Evolutionary conservation across 1,140 invertebrate genomes (phyloP), one percentile per base, ranked within the genome.

Genomic region (Papilio helenus): DNA sequence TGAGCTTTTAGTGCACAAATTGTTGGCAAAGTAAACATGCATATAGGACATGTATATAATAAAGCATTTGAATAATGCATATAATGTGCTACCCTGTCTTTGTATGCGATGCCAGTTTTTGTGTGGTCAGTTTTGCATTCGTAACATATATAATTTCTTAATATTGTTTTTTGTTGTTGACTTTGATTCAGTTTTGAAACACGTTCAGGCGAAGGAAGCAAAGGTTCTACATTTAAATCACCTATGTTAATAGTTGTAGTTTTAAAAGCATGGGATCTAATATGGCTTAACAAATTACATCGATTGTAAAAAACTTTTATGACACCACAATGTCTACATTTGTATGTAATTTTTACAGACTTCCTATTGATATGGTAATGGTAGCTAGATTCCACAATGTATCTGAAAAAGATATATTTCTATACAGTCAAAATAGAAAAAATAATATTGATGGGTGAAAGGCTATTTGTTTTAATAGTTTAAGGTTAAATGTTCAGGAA

Each of bases 1-100:
- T 96, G 95, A 29, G 95, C 90, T 85, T 84, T 87, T 5, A 95
- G 81, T 23, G 89, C 93, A 90, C 95, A 96, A 23, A 72, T 83
- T 26, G 92, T 94, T 4, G 95, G 90, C 61, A 95, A 87, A 72
- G 93, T 87, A 80, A 94, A 94, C 73, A 94, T 89, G 85, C 95
- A 96, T 51, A 94, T 78, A 29, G 90, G 88, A 79, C 93, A 94
- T 34, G 87, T 81, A 79, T 85, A 85, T 39, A 89, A 61, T 79
- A 89, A 58, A 79, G 83, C 82, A 76, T 86, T 86, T 65, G 87
- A 87, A 61, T 84, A 83, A 79, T 90, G 73, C 87, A 90, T 90
- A 77, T 89, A 93, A 87, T 95, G 90, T 79, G 72, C 84, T 20
- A 85, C 88, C 79, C 92, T 86, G 76, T 92, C 88, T 85, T 91